These are phyloP conservation scores for Petromus typicus DNA, from an alignment of 2,113 vertebrate genomes.

Conservation along the genomic window DNA sequence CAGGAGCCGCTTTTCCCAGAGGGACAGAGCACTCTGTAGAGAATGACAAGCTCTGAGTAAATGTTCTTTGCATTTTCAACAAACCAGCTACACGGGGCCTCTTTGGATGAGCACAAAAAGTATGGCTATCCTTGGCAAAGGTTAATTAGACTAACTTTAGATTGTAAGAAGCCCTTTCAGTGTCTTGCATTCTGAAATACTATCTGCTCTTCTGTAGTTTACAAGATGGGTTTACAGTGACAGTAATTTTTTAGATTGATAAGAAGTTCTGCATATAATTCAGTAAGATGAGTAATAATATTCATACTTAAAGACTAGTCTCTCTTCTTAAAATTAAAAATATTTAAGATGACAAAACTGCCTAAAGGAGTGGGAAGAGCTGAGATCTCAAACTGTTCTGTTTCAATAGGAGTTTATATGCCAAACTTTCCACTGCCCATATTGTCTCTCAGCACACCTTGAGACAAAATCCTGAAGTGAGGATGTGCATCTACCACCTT, in stretches of 20 bases:
- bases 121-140: neutral
- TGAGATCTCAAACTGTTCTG: neutral
- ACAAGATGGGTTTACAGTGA: neutral
- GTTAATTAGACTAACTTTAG: neutral
- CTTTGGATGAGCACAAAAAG: neutral
- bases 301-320: neutral
- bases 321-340: neutral
- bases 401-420: neutral
- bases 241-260: neutral
- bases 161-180: neutral
- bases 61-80: neutral
- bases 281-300: neutral
- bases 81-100: neutral
- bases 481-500: neutral
- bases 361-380: neutral
- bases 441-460: neutral
- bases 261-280: neutral
- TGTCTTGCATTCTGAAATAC: neutral
- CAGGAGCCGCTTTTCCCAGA: neutral
- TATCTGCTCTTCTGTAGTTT: neutral
- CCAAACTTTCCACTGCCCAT: neutral
- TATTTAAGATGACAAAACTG: neutral
- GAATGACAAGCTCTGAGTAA: neutral
- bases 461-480: neutral
- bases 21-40: neutral